Evolutionary conservation across 2,797 vertebrate species (phyloP).

Genomic region (Gila robusta): DNA sequence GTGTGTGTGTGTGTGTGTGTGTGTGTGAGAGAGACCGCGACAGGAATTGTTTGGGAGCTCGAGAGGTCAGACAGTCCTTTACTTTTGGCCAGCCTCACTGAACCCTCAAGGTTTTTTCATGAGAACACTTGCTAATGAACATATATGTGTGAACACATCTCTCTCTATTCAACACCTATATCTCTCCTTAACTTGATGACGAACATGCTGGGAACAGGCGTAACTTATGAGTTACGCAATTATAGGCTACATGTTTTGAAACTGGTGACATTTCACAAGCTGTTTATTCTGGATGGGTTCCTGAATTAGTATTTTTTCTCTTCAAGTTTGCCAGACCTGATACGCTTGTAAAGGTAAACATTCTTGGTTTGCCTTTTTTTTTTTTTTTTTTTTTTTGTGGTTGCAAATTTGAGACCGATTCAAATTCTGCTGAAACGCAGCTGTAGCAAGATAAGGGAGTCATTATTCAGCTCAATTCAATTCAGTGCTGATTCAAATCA

Average conservation of each 20-base stretch:
- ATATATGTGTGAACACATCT: slow-evolving; percentile 1
- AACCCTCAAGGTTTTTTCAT: background rate
- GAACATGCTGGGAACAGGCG: slow-evolving; percentile 29
- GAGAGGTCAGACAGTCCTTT: slow-evolving; percentile 70
- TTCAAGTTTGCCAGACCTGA: background rate
- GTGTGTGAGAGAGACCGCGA: slow-evolving; percentile 35
- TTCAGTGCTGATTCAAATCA: no score
- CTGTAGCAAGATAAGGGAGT: no score
- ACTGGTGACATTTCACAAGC: slow-evolving; percentile 44
- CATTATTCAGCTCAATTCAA: background rate
- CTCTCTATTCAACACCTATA: background rate
- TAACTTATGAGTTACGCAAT: slow-evolving; percentile 18
- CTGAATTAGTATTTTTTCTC: background rate
- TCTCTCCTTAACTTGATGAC: slow-evolving; percentile 6
- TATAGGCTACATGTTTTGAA: slow-evolving; percentile 26
- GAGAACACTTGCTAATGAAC: slow-evolving; percentile 10
- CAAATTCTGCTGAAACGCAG: background rate
- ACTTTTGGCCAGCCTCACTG: slow-evolving; percentile 57
- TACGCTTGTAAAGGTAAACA: background rate
- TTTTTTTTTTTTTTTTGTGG: background rate
- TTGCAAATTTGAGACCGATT: background rate
- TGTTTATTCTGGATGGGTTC: slow-evolving; percentile 30
- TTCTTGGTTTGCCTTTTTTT: background rate
- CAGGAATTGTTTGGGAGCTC: slow-evolving; percentile 59
- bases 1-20: slow-evolving; percentile 44